These are phyloP conservation scores for Ophion slaviceki DNA, from an alignment of 2,888 invertebrate species.

Conservation along the genomic window DNA sequence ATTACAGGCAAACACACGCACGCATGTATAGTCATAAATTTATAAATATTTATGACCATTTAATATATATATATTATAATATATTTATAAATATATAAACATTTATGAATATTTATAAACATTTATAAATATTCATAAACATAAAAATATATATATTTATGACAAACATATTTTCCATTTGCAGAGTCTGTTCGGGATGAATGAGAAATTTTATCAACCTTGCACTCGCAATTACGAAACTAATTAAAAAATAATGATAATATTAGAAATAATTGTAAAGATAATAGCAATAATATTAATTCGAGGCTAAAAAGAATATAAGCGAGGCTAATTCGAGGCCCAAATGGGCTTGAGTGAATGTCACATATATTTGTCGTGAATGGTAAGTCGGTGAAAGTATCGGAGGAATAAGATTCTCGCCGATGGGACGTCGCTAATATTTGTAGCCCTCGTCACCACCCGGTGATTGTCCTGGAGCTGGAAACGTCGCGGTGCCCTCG, in stretches of 20 bases:
- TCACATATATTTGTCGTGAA: neutral
- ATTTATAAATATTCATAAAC: no score
- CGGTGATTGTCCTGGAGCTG: conserved; percentile 71
- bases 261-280: neutral
- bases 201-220: conserved; percentile 14
- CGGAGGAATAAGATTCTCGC: neutral
- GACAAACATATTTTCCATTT: neutral
- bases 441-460: conserved; percentile 76
- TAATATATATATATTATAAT: no score
- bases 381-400: neutral
- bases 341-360: neutral
- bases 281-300: conserved; percentile 9
- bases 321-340: no score
- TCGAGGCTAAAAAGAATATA: no score
- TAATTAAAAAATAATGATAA: neutral
- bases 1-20: no score
- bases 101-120: no score
- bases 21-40: no score
- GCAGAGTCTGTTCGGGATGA: neutral
- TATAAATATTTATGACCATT: no score
- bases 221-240: conserved; percentile 5
- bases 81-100: no score
- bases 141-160: no score
- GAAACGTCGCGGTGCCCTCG: conserved; percentile 81
- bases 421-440: conserved; percentile 69